Conservation (phyloP, 1,140 invertebrate species). For the Ceratosolen fusciceps region DNA sequence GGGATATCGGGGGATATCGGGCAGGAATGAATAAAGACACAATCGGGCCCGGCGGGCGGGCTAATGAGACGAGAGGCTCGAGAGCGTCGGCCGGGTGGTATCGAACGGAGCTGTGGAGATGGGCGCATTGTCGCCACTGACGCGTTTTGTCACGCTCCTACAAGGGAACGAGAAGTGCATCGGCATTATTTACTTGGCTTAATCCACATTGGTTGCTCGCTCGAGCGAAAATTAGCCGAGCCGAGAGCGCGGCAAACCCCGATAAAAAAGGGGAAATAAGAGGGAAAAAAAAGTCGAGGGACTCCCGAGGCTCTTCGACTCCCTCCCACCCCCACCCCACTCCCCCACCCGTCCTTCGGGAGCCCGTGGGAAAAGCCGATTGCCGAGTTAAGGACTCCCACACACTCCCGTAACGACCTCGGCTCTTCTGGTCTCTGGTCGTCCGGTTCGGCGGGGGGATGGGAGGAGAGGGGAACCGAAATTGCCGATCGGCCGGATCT, state of each 20-base stretch:
- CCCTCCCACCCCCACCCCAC: no score
- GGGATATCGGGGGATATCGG: neutral
- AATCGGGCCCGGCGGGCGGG: neutral
- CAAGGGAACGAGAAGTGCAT: constrained; percentile 17
- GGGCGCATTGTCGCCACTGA: constrained; percentile 19
- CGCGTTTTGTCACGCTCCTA: constrained; percentile 29
- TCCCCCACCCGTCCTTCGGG: constrained; percentile 3
- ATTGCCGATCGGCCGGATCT: no score
- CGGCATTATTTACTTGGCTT: constrained; percentile 51
- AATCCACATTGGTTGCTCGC: constrained; percentile 39
- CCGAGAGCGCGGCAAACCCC: neutral
- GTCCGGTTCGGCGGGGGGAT: no score
- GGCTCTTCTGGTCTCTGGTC: no score
- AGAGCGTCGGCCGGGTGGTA: neutral
- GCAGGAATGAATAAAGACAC: neutral
- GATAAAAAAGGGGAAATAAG: neutral
- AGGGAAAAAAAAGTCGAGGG: neutral
- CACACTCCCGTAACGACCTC: no score
- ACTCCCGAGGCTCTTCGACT: neutral
- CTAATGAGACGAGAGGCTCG: neutral
- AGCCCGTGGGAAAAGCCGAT: constrained; percentile 40
- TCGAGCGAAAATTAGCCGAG: constrained; percentile 46
- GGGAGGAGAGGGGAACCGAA: no score
- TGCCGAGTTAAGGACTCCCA: no score
- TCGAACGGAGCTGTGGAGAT: constrained; percentile 4